A percentile compares a stretch with the other conserved stretches of the same genome.
Evolutionary conservation across 2,113 vertebrate species (phyloP).

Genomic region (Mustela nigripes): DNA sequence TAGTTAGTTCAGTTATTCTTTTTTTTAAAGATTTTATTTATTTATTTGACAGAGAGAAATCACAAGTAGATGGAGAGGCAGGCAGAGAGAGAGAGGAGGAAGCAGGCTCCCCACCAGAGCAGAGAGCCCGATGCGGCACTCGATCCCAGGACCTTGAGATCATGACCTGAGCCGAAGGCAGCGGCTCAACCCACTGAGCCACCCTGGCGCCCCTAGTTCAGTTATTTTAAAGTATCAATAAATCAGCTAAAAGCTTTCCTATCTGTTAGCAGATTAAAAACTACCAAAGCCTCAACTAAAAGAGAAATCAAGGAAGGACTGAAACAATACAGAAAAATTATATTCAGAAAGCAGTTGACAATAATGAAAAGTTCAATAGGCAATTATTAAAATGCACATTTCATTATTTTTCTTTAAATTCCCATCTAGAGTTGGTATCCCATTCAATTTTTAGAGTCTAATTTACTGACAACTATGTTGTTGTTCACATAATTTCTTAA

Average conservation of each 20-base stretch:
- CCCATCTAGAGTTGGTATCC: neutral
- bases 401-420: neutral
- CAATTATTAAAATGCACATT: neutral
- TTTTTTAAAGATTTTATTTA: no score
- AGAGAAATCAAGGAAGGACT: neutral
- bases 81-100: no score
- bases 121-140: no score
- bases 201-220: neutral
- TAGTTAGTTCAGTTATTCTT: neutral
- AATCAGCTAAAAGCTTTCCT: neutral
- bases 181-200: no score
- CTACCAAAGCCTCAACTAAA: neutral
- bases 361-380: neutral
- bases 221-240: constrained; percentile 36
- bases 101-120: no score
- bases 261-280: neutral
- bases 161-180: no score
- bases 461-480: neutral
- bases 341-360: neutral
- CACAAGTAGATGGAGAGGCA: no score
- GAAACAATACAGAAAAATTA: neutral
- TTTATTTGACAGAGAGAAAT: no score
- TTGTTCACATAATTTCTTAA: neutral
- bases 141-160: no score
- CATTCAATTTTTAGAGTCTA: neutral